Percentiles rank a stretch among this genome's conserved stretches.
phyloP scores from a whole-genome alignment of 1,140 invertebrate genomes.

The Sweltsa coloradensis region DNA sequence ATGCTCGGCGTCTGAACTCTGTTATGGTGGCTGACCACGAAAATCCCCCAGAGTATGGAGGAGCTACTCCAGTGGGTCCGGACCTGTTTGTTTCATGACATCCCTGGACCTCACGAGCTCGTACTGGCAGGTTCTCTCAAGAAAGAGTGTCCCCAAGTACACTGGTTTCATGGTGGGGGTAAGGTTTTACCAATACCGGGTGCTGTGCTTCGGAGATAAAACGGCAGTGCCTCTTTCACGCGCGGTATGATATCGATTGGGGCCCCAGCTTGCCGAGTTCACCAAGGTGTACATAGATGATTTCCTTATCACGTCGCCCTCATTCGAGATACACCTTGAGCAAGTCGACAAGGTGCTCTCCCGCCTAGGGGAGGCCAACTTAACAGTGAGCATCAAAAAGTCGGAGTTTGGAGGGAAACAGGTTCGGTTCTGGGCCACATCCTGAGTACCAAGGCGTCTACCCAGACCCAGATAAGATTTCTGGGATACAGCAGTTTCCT shows the following conservation, averaged over 20 bases:
- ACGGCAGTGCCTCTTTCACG: not conserved
- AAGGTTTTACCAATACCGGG: constrained; percentile 22
- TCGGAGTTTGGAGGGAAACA: constrained; percentile 13
- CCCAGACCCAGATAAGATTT: constrained; percentile 7
- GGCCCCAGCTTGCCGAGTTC: constrained; percentile 4
- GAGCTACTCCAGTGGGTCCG: too few species aligned
- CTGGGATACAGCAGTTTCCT: constrained; percentile 7
- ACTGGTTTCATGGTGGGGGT: constrained; percentile 25
- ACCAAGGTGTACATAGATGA: constrained; percentile 20
- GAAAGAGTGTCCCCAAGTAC: constrained; percentile 19
- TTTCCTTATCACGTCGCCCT: constrained; percentile 16
- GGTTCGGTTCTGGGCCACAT: constrained; percentile 14
- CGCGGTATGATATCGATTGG: constrained; percentile 2
- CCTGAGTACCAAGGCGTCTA: constrained; percentile 3
- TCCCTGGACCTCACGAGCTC: too few species aligned
- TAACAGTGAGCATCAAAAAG: constrained; percentile 19
- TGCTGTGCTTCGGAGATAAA: constrained; percentile 25
- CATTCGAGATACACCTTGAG: constrained; percentile 16
- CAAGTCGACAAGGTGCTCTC: constrained; percentile 15
- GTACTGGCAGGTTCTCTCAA: constrained; percentile 28
- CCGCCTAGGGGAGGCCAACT: constrained; percentile 11
- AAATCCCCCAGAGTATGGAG: too few species aligned
- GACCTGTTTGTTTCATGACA: too few species aligned
- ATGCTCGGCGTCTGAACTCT: constrained; percentile 24
- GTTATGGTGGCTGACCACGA: constrained; percentile 23